Evolutionary conservation across 2,888 invertebrate genomes (phyloP).

Genomic region (Ephialtes manifestator): DNA sequence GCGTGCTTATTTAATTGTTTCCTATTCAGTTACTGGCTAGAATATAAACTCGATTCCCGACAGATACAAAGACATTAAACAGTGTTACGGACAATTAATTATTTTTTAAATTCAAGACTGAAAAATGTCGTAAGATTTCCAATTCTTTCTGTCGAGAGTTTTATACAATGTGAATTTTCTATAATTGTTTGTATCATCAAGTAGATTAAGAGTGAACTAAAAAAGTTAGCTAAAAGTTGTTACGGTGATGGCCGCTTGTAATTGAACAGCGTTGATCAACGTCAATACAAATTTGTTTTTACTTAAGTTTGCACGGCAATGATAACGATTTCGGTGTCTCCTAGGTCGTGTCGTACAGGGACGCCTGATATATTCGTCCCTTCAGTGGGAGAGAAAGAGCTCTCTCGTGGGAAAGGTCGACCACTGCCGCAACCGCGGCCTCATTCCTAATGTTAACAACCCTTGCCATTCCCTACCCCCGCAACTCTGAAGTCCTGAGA

Average conservation of each 20-base stretch:
- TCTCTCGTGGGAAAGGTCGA: constrained; percentile 27
- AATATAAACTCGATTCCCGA: no score
- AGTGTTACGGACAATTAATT: neutral
- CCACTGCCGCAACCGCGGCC: constrained; percentile 43
- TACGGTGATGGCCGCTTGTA: neutral
- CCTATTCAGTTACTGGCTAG: no score
- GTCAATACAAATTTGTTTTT: neutral
- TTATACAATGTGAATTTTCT: no score
- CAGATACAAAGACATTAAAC: neutral
- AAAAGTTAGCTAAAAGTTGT: neutral
- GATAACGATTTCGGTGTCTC: neutral
- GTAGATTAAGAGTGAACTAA: neutral
- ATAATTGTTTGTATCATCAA: neutral
- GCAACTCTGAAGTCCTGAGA: constrained; percentile 42
- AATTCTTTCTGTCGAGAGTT: neutral
- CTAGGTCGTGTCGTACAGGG: neutral
- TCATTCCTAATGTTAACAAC: constrained; percentile 79
- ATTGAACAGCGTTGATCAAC: neutral
- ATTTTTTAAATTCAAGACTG: neutral
- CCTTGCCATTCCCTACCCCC: constrained; percentile 73
- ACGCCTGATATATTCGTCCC: neutral
- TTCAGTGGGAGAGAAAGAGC: constrained; percentile 11
- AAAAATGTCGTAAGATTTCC: neutral
- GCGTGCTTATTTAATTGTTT: no score
- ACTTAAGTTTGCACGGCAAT: neutral